These are phyloP conservation scores for Drosophila recens DNA, from an alignment of 2,888 invertebrate species.

Conservation along the genomic window DNA sequence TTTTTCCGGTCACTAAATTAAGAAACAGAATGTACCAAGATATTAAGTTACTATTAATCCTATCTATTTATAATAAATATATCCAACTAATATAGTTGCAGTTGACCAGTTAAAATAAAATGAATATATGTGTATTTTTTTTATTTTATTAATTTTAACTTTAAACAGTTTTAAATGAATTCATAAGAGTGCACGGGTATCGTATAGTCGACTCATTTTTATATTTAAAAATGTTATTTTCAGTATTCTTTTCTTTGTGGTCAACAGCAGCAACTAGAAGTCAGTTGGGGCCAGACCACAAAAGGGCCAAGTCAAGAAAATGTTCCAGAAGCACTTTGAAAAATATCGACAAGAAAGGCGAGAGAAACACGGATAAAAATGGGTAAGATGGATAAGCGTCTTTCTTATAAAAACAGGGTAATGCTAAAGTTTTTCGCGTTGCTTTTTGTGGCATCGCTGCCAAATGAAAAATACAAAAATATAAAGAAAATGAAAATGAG, in stretches of 20 bases:
- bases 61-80: too few relatives aligned
- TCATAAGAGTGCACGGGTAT: constrained; percentile 15
- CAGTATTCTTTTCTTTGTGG: constrained; percentile 1
- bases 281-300: constrained; percentile 32
- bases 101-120: neutral
- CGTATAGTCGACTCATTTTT: constrained; percentile 6
- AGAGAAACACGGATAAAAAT: constrained; percentile 68
- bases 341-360: constrained; percentile 49
- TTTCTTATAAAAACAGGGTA: constrained; percentile 58
- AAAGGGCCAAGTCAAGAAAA: constrained; percentile 42
- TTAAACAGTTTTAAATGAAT: neutral
- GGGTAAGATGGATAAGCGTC: constrained; percentile 76
- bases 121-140: neutral
- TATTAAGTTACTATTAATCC: too few relatives aligned
- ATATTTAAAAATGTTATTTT: constrained; percentile 11
- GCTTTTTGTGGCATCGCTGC: constrained; percentile 27
- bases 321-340: constrained; percentile 31
- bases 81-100: too few relatives aligned
- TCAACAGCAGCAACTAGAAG: constrained; percentile 30
- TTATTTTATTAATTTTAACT: neutral
- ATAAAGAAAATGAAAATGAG: constrained; percentile 25
- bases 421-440: constrained; percentile 63
- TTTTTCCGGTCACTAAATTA: neutral
- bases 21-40: neutral
- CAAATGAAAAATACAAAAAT: constrained; percentile 40